Evolutionary conservation across 1,140 invertebrate genomes (phyloP).

Genomic region (Megalonaias nervosa): DNA sequence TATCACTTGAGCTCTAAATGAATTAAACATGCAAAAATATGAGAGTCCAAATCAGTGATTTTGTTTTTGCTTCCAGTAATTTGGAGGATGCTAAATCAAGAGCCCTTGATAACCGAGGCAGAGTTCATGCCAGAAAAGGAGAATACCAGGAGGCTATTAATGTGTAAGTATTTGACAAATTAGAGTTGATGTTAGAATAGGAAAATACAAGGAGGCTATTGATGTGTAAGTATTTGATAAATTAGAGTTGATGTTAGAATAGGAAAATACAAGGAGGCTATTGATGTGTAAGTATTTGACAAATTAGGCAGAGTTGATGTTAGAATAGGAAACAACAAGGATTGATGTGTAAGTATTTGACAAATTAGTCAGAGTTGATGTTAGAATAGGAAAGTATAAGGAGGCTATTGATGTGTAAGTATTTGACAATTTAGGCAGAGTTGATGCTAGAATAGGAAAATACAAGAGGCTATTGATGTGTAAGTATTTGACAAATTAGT

Average conservation of each 20-base stretch:
- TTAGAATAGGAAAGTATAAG: constrained; percentile 65
- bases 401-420: constrained; percentile 69
- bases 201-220: constrained; percentile 68
- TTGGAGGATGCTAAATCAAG: constrained; percentile 67
- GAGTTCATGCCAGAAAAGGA: constrained; percentile 68
- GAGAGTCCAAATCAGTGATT: neutral
- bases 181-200: constrained; percentile 66
- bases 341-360: constrained; percentile 63
- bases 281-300: constrained; percentile 61
- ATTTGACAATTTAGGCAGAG: constrained; percentile 69
- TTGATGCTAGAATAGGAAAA: constrained; percentile 67
- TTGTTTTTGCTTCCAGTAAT: constrained; percentile 51
- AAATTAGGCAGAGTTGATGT: constrained; percentile 64
- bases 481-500: constrained; percentile 49
- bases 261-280: constrained; percentile 67
- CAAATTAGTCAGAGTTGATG: constrained; percentile 62
- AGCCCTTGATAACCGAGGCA: constrained; percentile 69
- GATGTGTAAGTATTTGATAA: constrained; percentile 69
- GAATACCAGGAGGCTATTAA: constrained; percentile 68
- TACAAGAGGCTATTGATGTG: constrained; percentile 69
- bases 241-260: constrained; percentile 67
- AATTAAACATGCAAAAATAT: too few species aligned
- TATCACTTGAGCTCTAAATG: too few species aligned
- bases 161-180: constrained; percentile 50
- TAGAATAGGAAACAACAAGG: constrained; percentile 65